Base-by-base conservation (phyloP, 2,113 vertebrate species). In the Scortum barcoo region DNA sequence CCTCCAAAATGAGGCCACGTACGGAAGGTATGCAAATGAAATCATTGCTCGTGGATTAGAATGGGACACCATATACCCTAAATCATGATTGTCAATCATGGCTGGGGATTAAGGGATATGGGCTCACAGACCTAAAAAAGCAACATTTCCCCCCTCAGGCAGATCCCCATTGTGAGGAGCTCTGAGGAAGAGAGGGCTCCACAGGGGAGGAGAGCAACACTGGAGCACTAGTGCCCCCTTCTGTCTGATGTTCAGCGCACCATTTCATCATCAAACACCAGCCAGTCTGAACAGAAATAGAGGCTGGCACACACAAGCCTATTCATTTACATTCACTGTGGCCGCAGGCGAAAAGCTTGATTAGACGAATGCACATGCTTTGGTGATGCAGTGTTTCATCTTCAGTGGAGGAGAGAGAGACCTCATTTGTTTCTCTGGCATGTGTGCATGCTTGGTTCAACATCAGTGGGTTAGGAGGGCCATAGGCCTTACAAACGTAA, bases 1-100 rank as follows among this genome's bases (percentile, higher is more conserved):
- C 93, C 93, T 94, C 90, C 92, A 95, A 95, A 96, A 95, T 95
- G 97, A 97, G 97, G 97, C 96, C 96, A 97, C 93, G 95, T 95
- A 97, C 93, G 95, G 96, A 96, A 98, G 97, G 97, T 97, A 99
- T 96, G 95, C 97, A 99, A 99, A 98, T 97, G 97, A 99, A 98
- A 98, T 98, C 97, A 97, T 97, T 97, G 97, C 98, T 98, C 95
- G 95, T 94, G 95, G 98, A 99, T 99, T 99, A 99, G 96, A 97
- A 97, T 96, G 96, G 97, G 96, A 97, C 96, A 97, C 97, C 97
- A 97, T 97, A 95, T 97, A 98, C 97, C 97, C 97, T 96, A 99
- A 98, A 99, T 99, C 97, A 97, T 95, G 96, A 99, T 99, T 99
- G 97, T 99, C 98, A 99, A 98, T 99, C 98, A 99, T 97, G 96